These are phyloP conservation scores for Apteryx owenii DNA, from an alignment of 2,113 vertebrate genomes.

Conservation along the genomic window DNA sequence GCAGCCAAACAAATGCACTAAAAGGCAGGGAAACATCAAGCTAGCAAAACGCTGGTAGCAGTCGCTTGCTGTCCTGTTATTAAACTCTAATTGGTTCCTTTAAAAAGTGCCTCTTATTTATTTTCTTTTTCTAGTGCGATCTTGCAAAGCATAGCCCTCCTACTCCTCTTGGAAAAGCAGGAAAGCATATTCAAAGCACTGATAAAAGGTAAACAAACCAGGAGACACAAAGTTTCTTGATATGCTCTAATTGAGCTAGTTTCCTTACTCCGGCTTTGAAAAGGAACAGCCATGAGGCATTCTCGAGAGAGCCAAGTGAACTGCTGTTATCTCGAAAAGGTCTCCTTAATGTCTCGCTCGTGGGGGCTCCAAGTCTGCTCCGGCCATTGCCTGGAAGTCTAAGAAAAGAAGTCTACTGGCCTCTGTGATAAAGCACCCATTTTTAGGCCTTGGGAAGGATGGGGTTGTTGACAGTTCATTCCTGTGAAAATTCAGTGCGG, in stretches of 20 bases:
- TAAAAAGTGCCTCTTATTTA: background rate
- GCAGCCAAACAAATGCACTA: background rate
- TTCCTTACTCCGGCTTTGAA: constrained; percentile 64
- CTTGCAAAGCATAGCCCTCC: constrained; percentile 2
- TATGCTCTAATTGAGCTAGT: constrained; percentile 71
- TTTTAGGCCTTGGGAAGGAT: constrained; percentile 82
- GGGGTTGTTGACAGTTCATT: constrained; percentile 86
- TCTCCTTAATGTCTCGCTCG: constrained; percentile 71
- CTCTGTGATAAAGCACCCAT: constrained; percentile 74
- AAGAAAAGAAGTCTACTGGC: constrained; percentile 74
- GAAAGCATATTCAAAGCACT: constrained; percentile 27
- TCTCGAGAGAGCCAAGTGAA: constrained; percentile 67
- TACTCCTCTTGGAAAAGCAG: constrained; percentile 54
- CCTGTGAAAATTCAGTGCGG: constrained; percentile 76
- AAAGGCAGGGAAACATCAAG: background rate
- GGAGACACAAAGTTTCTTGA: constrained; percentile 69
- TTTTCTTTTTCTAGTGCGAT: background rate
- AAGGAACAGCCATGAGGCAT: constrained; percentile 67
- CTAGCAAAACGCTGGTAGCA: background rate
- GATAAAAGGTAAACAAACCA: constrained; percentile 73
- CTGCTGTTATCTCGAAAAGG: constrained; percentile 70
- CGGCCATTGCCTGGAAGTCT: constrained; percentile 67
- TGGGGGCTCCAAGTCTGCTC: constrained; percentile 74
- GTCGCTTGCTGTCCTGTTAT: background rate
- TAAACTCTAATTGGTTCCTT: background rate